Evolutionary conservation across 1,140 invertebrate species (phyloP), one percentile per base, ranked within the genome.

Genomic region (Hycleus phaleratus): DNA sequence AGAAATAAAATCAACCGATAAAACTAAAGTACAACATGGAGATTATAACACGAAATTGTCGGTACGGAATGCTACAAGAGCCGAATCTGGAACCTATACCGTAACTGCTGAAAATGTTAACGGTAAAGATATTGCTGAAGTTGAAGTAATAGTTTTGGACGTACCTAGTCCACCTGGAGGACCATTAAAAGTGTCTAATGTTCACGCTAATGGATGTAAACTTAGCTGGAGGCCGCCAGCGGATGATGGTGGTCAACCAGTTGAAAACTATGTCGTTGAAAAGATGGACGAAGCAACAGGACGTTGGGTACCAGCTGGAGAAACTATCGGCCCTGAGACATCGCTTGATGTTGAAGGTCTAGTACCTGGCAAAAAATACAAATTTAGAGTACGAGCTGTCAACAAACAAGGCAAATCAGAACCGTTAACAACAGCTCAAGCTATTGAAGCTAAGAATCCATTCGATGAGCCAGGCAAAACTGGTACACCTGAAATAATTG

Each of bases 361-460:
- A 1, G 83, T 79, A 39, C 91, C 93, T 0, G 90, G 89, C 53
- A 91, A 97, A 67, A 94, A 95, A 73, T 98, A 98, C 76, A 95
- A 96, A 75, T 98, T 97, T 80, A 78, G 95, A 59, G 95, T 98
- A 0, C 81, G 89, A 26, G 95, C 96, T 25, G 91, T 94, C 38
- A 99, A 99, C 70, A 89, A 90, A 58, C 91, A 97, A 80, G 97
- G 96, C 47, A 90, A 89, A 74, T 97, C 95, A 24, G 94, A 98
- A 67, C 95, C 95, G 12, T 78, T 99, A 2, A 88, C 88, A 1
- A 87, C 93, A 11, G 79, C 82, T n/a, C 85, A 91, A 68, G 81
- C 89, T n/a, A 93, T 91, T 61, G 87, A 96, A 74, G 97, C 97
- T 44, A 98, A 98, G 74, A 97, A 99, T 90, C 96, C 96, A 46